phyloP scores from a whole-genome alignment of 2,888 invertebrate genomes.

The Athetis lepigone region DNA sequence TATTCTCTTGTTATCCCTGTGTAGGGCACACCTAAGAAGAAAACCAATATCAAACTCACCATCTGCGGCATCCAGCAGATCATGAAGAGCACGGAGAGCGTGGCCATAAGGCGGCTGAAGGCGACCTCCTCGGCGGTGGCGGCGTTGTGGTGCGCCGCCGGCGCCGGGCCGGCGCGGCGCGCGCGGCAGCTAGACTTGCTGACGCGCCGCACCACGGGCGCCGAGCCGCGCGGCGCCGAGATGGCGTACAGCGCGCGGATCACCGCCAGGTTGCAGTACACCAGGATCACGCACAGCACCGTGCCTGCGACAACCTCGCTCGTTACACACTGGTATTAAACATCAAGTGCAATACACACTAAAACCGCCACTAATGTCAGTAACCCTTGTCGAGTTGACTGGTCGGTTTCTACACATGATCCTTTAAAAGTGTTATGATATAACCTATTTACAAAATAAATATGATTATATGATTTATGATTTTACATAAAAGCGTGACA shows the following conservation, averaged over 20 bases:
- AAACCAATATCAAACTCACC: slow-evolving; percentile 88
- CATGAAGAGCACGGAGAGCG: slow-evolving; percentile 95
- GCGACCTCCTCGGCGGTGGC: slow-evolving; percentile 95
- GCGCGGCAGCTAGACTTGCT: slow-evolving; percentile 82
- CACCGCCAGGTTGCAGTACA: slow-evolving; percentile 95
- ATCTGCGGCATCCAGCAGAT: slow-evolving; percentile 97
- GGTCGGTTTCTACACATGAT: too few species aligned
- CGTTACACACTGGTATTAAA: not conserved
- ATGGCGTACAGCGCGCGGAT: slow-evolving; percentile 93
- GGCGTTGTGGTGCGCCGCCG: slow-evolving; percentile 79
- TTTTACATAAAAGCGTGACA: too few species aligned
- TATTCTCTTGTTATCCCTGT: too few species aligned
- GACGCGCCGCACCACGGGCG: slow-evolving; percentile 80
- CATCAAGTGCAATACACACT: too few species aligned
- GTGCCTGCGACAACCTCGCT: slow-evolving; percentile 88
- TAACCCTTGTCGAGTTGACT: too few species aligned
- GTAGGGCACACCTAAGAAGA: not conserved
- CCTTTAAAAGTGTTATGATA: too few species aligned
- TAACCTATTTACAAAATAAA: too few species aligned
- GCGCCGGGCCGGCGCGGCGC: slow-evolving; percentile 66
- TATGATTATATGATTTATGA: too few species aligned
- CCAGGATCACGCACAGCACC: slow-evolving; percentile 93
- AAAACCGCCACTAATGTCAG: too few species aligned
- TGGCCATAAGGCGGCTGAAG: slow-evolving; percentile 96
- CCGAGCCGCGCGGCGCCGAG: slow-evolving; percentile 79